phyloP scores from a whole-genome alignment of 2,113 vertebrate genomes.

The Phyllostomus hastatus region DNA sequence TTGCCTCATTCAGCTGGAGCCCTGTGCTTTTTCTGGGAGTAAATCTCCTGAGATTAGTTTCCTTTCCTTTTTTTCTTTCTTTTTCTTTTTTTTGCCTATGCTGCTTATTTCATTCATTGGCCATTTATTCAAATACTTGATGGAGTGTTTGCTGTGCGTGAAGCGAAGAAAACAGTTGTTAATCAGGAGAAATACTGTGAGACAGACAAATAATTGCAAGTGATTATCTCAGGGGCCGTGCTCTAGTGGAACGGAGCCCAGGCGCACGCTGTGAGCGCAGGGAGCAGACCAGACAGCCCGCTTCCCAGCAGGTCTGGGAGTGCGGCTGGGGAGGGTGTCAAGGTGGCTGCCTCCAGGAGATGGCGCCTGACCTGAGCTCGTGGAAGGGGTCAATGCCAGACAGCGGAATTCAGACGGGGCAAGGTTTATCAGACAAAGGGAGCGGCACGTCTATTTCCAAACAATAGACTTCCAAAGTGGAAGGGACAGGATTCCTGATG shows the following conservation, averaged over 20 bases:
- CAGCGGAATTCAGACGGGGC: not conserved
- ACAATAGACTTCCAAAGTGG: slow-evolving; percentile 26
- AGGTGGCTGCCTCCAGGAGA: not conserved
- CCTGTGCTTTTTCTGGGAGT: not conserved
- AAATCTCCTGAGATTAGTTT: not conserved
- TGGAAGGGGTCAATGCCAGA: not conserved
- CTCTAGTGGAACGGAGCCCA: not conserved
- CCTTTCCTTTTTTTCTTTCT: not conserved
- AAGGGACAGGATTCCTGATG: slow-evolving; percentile 54
- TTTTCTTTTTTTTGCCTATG: not conserved
- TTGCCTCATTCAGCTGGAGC: not conserved
- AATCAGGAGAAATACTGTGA: not conserved
- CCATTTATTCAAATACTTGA: not conserved
- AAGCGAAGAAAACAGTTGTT: not conserved
- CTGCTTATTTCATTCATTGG: not conserved
- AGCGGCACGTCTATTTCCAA: slow-evolving; percentile 8
- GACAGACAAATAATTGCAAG: not conserved
- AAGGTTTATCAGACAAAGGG: not conserved
- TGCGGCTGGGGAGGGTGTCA: not conserved
- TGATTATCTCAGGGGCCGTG: not conserved
- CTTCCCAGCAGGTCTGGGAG: not conserved
- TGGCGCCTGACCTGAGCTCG: not conserved
- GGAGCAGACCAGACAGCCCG: not conserved
- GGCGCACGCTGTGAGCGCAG: not conserved
- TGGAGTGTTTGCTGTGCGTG: not conserved